These are phyloP conservation scores for Mylabris sibirica DNA, from an alignment of 2,888 invertebrate genomes.

Conservation along the genomic window DNA sequence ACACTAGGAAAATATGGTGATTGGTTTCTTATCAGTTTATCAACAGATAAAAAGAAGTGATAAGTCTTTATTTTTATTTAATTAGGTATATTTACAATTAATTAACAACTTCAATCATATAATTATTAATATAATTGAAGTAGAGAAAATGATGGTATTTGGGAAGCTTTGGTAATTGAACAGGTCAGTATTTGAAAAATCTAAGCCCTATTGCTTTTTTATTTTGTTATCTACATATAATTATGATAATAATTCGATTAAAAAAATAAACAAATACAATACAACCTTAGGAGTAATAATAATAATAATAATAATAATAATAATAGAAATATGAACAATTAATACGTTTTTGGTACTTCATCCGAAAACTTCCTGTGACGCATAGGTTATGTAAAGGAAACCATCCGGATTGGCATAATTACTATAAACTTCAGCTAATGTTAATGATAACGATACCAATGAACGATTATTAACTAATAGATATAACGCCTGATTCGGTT, in stretches of 20 bases:
- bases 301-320: no score
- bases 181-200: not conserved
- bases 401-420: constrained; percentile 82
- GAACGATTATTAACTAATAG: constrained; percentile 83
- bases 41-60: not conserved
- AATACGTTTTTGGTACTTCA: not conserved
- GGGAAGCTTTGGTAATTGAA: not conserved
- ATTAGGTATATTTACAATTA: not conserved
- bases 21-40: not conserved
- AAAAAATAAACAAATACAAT: not conserved
- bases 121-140: not conserved
- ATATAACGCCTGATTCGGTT: constrained; percentile 78
- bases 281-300: not conserved
- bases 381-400: constrained; percentile 87
- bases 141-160: not conserved
- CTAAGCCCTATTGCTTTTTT: not conserved
- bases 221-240: not conserved
- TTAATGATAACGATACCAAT: constrained; percentile 81
- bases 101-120: not conserved
- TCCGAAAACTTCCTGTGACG: constrained; percentile 90
- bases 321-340: no score
- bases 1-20: not conserved
- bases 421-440: constrained; percentile 82
- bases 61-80: not conserved
- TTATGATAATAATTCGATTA: not conserved